A percentile compares a stretch with the other conserved stretches of the same genome.
These are phyloP conservation scores for Prosapia bicincta DNA, from an alignment of 2,888 invertebrate species.

Conservation along the genomic window DNA sequence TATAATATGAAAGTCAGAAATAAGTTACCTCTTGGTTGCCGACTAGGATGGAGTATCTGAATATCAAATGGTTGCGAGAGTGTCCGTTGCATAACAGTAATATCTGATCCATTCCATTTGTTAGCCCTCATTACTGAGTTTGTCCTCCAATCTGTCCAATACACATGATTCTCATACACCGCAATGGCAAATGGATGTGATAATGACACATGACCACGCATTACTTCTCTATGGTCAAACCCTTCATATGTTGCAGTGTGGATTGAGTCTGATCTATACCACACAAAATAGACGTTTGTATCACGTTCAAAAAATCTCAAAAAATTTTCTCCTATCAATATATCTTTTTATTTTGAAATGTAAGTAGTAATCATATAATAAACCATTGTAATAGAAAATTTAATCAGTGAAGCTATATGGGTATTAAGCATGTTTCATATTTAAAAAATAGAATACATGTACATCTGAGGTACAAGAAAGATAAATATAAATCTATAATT, in stretches of 20 bases:
- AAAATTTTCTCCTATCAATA: no score
- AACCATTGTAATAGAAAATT: no score
- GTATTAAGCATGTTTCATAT: no score
- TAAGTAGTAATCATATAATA: no score
- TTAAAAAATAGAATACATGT: no score
- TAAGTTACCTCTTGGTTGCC: constrained; percentile 60
- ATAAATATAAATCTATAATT: no score
- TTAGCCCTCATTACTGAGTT: constrained; percentile 82
- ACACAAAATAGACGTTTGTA: constrained; percentile 9
- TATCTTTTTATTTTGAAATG: no score
- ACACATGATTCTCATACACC: constrained; percentile 80
- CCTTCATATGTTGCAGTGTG: constrained; percentile 83
- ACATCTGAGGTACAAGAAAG: no score
- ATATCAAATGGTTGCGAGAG: constrained; percentile 89
- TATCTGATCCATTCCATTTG: constrained; percentile 81
- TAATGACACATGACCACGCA: constrained; percentile 69
- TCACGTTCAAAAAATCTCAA: no score
- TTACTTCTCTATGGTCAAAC: constrained; percentile 61
- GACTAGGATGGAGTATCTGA: constrained; percentile 73
- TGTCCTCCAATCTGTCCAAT: constrained; percentile 93
- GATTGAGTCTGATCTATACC: constrained; percentile 72
- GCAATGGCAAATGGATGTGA: constrained; percentile 89
- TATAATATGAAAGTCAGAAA: no score
- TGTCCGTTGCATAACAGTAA: constrained; percentile 74
- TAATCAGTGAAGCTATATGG: no score